Base-by-base conservation (phyloP, 37 sponge, comb jelly and placozoan species). In the Hexactinellida sp. region DNA sequence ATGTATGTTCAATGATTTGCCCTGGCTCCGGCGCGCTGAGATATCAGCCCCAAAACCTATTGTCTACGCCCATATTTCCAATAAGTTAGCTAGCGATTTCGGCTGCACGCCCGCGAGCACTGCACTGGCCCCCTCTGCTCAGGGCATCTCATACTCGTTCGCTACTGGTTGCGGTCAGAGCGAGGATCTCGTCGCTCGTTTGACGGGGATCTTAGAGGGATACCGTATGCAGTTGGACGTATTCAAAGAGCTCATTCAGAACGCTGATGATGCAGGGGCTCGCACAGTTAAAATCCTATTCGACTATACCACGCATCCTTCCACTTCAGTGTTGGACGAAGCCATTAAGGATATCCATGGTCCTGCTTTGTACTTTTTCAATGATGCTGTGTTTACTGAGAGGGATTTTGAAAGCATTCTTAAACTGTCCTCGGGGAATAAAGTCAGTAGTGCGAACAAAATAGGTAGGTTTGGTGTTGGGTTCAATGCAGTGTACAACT, bases 381-480 rank as follows among this genome's bases (percentile, higher is more conserved):
- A 63, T 63, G 30, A 63, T 28, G 76, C 76, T 25, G 5, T 25
- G 76, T 63, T 63, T 23, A 21, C 76, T 23, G 28, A 10, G 3
- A 10, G 5, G 34, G 76, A 63, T 63, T n/a, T 63, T n/a, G 34
- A 63, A n/a, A 63, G 30, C 76, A 63, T 63, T n/a, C 5, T 63
- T 3, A 10, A 63, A 28, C 76, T 63, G 1, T 63, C 76, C 3
- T 25, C 21, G 5, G 76, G 76, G 76, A 63, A n/a, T 23, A 63
- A 63, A 63, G 3, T 63, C 3, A 63, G 13, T 7, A 54, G 87
- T 0, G 35, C 85, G 47, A 87, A 92, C 28, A 76, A 38, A 36
- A 94, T 92, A 76, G 94, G 94, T 24, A 47, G 89, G 37, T 94
- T 91, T 92, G 94, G 94, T 36, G 90, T 94, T 84, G 94, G 94